phyloP scores from a whole-genome alignment of 1,140 invertebrate species.

The Drusus annulatus region DNA sequence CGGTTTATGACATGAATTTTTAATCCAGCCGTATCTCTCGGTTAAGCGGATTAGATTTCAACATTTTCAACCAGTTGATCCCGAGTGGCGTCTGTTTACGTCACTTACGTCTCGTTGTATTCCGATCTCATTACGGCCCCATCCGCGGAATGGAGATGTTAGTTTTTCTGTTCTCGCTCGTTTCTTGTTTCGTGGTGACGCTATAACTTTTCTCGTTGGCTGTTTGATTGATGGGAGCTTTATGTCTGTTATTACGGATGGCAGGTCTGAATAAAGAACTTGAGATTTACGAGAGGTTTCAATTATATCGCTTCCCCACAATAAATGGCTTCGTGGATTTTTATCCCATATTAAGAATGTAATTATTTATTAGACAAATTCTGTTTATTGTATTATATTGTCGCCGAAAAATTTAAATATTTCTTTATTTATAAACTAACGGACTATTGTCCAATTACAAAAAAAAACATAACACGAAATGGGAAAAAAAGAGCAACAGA shows the following conservation, averaged over 20 bases:
- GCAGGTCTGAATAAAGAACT: slow-evolving; percentile 5
- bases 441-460: too few species aligned
- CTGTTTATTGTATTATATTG: too few species aligned
- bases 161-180: neutral
- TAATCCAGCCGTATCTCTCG: neutral
- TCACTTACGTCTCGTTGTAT: neutral
- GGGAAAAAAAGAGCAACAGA: too few species aligned
- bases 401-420: too few species aligned
- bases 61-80: neutral
- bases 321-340: too few species aligned
- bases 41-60: slow-evolving; percentile 12
- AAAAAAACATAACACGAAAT: too few species aligned
- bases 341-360: too few species aligned
- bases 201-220: neutral
- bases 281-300: neutral
- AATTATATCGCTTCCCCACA: too few species aligned
- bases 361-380: too few species aligned
- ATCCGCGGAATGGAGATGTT: slow-evolving; percentile 20
- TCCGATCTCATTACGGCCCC: neutral
- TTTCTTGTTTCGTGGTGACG: neutral
- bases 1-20: slow-evolving; percentile 10
- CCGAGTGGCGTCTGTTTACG: neutral
- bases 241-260: slow-evolving; percentile 1
- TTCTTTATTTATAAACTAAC: too few species aligned
- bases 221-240: slow-evolving; percentile 11